Conservation (phyloP, 2,888 invertebrate genomes). For the Calephelis perditalis region DNA sequence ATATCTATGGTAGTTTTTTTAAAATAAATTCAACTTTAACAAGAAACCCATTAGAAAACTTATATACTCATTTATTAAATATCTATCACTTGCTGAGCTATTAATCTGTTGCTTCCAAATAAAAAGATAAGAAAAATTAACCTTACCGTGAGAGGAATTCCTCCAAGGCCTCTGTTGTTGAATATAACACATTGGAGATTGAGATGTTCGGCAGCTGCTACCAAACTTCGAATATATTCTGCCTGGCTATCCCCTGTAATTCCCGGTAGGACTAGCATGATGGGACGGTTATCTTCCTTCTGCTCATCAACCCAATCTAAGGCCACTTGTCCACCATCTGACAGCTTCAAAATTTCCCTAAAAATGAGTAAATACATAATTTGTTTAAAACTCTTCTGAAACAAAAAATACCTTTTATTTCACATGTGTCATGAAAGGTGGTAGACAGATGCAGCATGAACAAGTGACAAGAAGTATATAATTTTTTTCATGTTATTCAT, state of each 20-base stretch:
- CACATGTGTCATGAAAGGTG: too few relatives aligned
- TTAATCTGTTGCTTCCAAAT: too few relatives aligned
- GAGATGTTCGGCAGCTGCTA: constrained; percentile 5
- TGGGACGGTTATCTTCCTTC: constrained; percentile 4
- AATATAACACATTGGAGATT: constrained; percentile 2
- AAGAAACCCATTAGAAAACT: too few relatives aligned
- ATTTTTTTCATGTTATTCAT: too few relatives aligned
- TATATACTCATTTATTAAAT: too few relatives aligned
- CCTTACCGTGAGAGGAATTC: constrained; percentile 4
- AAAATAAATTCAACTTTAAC: too few relatives aligned
- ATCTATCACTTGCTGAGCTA: too few relatives aligned
- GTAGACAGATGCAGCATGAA: too few relatives aligned
- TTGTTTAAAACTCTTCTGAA: too few relatives aligned
- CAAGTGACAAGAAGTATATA: too few relatives aligned
- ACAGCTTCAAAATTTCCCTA: constrained; percentile 8
- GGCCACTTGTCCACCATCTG: constrained; percentile 7
- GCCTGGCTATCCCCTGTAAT: neutral
- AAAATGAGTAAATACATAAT: neutral
- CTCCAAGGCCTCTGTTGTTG: constrained; percentile 6
- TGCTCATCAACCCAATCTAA: constrained; percentile 4
- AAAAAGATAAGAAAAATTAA: neutral
- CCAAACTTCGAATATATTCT: constrained; percentile 5
- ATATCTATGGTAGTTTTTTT: too few relatives aligned
- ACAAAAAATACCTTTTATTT: too few relatives aligned
- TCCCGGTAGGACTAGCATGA: neutral